A percentile compares a stretch with the other conserved stretches of the same genome.
Conservation (phyloP, 2,888 invertebrate genomes). For the Sphaeridia pumilis region DNA sequence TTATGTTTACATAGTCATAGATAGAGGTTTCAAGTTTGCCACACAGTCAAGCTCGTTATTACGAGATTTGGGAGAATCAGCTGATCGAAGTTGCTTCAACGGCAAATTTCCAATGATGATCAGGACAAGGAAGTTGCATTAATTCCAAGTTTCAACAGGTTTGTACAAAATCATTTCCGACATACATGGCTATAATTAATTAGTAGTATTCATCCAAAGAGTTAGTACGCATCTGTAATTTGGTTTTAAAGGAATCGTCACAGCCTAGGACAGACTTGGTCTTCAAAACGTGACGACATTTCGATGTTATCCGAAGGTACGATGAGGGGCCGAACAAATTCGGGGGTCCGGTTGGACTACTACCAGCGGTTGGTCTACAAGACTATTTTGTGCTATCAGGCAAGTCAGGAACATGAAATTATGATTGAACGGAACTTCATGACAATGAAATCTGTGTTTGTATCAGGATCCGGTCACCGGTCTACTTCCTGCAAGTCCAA, state of each 20-base stretch:
- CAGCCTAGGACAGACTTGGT: background rate
- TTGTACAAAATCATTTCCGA: too few relatives aligned
- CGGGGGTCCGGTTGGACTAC: slow-evolving; percentile 86
- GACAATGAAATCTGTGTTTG: background rate
- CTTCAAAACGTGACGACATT: background rate
- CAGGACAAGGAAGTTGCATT: too few relatives aligned
- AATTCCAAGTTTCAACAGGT: too few relatives aligned
- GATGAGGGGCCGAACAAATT: slow-evolving; percentile 80
- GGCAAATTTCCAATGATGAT: too few relatives aligned
- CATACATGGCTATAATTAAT: background rate
- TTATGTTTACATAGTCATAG: too few relatives aligned
- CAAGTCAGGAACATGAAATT: slow-evolving; percentile 33
- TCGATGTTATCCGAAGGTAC: background rate
- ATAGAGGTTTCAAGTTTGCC: too few relatives aligned
- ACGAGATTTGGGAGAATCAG: too few relatives aligned
- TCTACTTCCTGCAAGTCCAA: slow-evolving; percentile 77
- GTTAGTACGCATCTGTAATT: too few relatives aligned
- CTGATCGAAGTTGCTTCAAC: too few relatives aligned
- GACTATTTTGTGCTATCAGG: slow-evolving; percentile 77
- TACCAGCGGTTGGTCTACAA: slow-evolving; percentile 89
- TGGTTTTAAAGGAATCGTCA: background rate
- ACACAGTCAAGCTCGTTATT: too few relatives aligned
- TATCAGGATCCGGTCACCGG: slow-evolving; percentile 90
- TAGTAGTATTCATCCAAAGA: background rate
- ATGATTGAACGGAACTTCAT: background rate